Evolutionary conservation across 2,113 vertebrate species (phyloP).

Genomic region (Leucosticte australis): DNA sequence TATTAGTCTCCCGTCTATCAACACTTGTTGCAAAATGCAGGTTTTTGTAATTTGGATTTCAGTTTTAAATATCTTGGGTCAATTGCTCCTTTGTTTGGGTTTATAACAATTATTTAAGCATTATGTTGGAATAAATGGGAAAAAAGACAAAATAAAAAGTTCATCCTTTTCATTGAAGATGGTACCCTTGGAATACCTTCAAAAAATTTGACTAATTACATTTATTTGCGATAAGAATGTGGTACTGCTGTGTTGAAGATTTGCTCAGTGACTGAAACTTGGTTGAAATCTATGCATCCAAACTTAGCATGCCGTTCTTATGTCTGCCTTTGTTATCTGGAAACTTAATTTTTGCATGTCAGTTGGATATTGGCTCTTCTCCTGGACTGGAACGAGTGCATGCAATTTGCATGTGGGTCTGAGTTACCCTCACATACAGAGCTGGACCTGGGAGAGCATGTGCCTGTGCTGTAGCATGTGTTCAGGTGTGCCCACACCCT

Average conservation of each 20-base stretch:
- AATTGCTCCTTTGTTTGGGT: constrained; percentile 31
- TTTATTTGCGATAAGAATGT: constrained; percentile 30
- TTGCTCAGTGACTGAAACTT: constrained; percentile 24
- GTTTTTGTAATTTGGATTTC: constrained; percentile 56
- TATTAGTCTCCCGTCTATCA: constrained; percentile 28
- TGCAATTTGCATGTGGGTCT: constrained; percentile 34
- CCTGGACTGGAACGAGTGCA: constrained; percentile 34
- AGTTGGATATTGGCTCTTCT: constrained; percentile 10
- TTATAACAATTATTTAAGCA: constrained; percentile 34
- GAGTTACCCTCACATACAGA: neutral
- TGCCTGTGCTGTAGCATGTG: constrained; percentile 44
- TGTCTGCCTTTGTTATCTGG: constrained; percentile 39
- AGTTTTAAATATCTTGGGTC: constrained; percentile 16
- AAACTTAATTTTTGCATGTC: constrained; percentile 54
- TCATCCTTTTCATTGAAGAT: constrained; percentile 45
- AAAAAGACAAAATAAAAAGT: constrained; percentile 59
- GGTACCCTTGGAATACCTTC: constrained; percentile 37
- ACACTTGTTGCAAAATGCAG: constrained; percentile 31
- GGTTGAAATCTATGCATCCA: constrained; percentile 30
- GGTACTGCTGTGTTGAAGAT: constrained; percentile 22
- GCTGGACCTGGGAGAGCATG: constrained; percentile 1
- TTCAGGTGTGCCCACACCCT: neutral
- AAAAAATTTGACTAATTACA: neutral
- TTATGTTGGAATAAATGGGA: constrained; percentile 59
- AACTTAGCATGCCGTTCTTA: constrained; percentile 45